Percentiles rank a stretch among this genome's conserved stretches.
Conservation (phyloP, 2,888 invertebrate genomes). For the Mythimna pallens region DNA sequence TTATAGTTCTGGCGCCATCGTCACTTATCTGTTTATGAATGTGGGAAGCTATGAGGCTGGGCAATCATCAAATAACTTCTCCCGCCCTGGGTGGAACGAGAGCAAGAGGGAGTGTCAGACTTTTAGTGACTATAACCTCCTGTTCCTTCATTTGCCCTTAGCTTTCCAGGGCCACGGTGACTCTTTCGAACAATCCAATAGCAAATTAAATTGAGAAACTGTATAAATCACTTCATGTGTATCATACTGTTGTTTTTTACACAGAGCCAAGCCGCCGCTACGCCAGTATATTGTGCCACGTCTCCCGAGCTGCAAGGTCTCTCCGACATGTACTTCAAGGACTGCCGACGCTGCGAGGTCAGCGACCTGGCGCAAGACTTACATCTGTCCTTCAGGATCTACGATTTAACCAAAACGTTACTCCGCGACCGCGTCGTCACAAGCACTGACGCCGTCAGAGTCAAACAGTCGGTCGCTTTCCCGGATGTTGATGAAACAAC, state of each 20-base stretch:
- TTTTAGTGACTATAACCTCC: too few species aligned
- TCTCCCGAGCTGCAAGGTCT: slow-evolving; percentile 94
- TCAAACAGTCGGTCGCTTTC: slow-evolving; percentile 32
- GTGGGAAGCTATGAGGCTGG: too few species aligned
- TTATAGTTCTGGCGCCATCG: too few species aligned
- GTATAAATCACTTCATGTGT: neutral
- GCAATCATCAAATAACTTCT: too few species aligned
- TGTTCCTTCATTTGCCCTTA: too few species aligned
- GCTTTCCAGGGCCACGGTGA: too few species aligned
- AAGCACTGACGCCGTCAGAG: slow-evolving; percentile 42
- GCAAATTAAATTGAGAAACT: too few species aligned
- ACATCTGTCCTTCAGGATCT: slow-evolving; percentile 80
- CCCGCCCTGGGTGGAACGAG: too few species aligned
- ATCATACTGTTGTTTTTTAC: neutral
- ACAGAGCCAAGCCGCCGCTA: slow-evolving; percentile 98
- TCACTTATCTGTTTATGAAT: too few species aligned
- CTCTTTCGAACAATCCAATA: too few species aligned
- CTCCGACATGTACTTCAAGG: slow-evolving; percentile 97
- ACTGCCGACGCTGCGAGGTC: slow-evolving; percentile 93
- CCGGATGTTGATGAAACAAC: slow-evolving; percentile 62
- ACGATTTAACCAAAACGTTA: slow-evolving; percentile 76
- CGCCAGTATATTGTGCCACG: slow-evolving; percentile 96
- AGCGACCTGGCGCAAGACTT: slow-evolving; percentile 81
- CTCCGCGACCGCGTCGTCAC: slow-evolving; percentile 68
- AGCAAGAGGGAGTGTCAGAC: too few species aligned